Percentiles rank a stretch among this genome's conserved stretches.
Conservation (phyloP, 30 jellyfish, hydroid and myxozoan species). For the Catostylus mosaicus region DNA sequence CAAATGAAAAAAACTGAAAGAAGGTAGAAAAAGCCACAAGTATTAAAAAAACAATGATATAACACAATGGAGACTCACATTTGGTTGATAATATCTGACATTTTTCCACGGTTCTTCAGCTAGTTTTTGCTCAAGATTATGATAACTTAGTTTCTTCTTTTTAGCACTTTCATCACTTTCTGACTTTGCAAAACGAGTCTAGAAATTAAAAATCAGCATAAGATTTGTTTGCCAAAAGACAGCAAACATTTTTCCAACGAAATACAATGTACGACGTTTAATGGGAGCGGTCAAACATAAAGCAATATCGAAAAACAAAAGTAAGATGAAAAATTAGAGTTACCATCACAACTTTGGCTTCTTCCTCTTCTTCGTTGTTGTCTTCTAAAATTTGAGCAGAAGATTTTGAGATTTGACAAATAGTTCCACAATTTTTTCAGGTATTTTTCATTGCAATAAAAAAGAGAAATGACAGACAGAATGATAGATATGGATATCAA, state of each 20-base stretch:
- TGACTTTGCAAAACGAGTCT: slow-evolving; percentile 61
- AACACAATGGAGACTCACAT: slow-evolving; percentile 4
- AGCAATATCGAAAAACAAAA: not conserved
- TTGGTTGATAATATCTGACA: slow-evolving; percentile 34
- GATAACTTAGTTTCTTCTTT: slow-evolving; percentile 41
- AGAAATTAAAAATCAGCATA: not conserved
- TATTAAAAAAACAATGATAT: not conserved
- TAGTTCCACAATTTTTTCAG: no score
- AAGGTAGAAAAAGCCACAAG: not conserved
- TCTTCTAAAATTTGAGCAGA: slow-evolving; percentile 21
- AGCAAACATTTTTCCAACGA: not conserved
- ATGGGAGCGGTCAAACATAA: not conserved
- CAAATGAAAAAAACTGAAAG: no score
- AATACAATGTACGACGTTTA: not conserved
- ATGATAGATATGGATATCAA: no score
- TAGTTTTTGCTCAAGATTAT: slow-evolving; percentile 53
- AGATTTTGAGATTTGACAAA: no score
- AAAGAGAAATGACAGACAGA: no score
- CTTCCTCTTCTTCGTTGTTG: slow-evolving; percentile 75
- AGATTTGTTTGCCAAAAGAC: not conserved
- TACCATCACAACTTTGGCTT: slow-evolving; percentile 87
- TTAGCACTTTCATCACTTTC: slow-evolving; percentile 22
- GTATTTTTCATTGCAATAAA: no score
- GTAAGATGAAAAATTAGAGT: not conserved
- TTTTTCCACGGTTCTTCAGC: slow-evolving; percentile 73